A percentile compares a stretch with the other conserved stretches of the same genome.
These are phyloP conservation scores for Diaphora mendica DNA, from an alignment of 2,888 invertebrate genomes.

Conservation along the genomic window DNA sequence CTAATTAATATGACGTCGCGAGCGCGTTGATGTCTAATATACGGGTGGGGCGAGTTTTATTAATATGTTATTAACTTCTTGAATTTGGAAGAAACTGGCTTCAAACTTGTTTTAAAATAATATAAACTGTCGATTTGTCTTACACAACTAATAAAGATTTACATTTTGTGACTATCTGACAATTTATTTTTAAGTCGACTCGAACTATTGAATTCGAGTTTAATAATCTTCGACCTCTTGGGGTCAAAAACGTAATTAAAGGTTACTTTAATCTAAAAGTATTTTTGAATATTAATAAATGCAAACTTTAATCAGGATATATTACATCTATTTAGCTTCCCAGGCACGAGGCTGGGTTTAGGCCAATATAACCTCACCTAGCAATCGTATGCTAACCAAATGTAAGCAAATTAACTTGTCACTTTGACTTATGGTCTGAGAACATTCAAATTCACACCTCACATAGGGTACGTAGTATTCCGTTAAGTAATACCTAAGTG, in stretches of 20 bases:
- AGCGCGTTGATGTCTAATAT: slow-evolving; percentile 80
- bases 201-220: background rate
- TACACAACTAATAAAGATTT: slow-evolving; percentile 24
- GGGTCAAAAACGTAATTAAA: background rate
- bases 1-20: slow-evolving; percentile 26
- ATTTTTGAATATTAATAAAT: background rate
- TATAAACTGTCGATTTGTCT: slow-evolving; percentile 18
- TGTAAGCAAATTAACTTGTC: slow-evolving; percentile 23
- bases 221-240: background rate
- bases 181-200: slow-evolving; percentile 7
- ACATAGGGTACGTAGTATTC: background rate
- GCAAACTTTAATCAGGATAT: background rate
- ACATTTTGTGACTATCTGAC: slow-evolving; percentile 27
- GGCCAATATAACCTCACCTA: slow-evolving; percentile 2
- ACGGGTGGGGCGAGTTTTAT: slow-evolving; percentile 41
- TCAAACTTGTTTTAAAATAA: slow-evolving; percentile 20
- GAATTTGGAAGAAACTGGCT: slow-evolving; percentile 25
- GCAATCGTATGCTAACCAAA: slow-evolving; percentile 22
- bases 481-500: background rate
- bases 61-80: slow-evolving; percentile 19
- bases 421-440: slow-evolving; percentile 14
- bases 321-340: background rate
- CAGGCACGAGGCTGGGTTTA: background rate
- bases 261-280: background rate
- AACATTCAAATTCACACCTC: background rate